Conservation (phyloP, 2,888 invertebrate genomes). For the Micoletzkya japonica region DNA sequence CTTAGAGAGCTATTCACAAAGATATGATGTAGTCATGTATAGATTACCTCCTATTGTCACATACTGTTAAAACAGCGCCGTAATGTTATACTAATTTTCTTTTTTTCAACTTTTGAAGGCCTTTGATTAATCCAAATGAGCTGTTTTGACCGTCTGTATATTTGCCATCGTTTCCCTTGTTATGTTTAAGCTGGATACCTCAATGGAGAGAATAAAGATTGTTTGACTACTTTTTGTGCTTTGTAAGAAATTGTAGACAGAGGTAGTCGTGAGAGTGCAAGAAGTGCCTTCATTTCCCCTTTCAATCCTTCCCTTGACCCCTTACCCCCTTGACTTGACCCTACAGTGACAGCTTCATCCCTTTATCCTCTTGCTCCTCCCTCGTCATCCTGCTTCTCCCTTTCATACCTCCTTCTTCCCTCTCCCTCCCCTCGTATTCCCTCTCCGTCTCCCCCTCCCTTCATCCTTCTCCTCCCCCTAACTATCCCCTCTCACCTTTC, state of each 20-base stretch:
- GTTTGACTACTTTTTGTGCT: neutral
- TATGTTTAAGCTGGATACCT: too few species aligned
- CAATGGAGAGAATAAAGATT: too few species aligned
- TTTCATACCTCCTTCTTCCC: neutral
- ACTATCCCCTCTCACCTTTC: neutral
- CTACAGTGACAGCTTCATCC: neutral
- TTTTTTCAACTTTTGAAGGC: too few species aligned
- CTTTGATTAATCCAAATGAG: too few species aligned
- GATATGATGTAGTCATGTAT: too few species aligned
- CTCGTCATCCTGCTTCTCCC: neutral
- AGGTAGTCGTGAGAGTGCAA: neutral
- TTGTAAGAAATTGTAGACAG: neutral
- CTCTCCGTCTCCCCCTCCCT: neutral
- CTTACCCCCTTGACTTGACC: neutral
- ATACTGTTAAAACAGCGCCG: too few species aligned
- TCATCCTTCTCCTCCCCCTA: neutral
- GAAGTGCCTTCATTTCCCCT: neutral
- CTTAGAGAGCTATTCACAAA: too few species aligned
- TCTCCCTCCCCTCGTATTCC: neutral
- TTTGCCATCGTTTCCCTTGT: too few species aligned
- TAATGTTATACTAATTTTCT: too few species aligned
- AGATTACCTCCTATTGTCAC: too few species aligned
- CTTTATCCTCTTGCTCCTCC: neutral
- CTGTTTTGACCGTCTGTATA: too few species aligned
- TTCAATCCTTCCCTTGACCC: neutral